Base-by-base conservation (phyloP, 2,797 vertebrate genomes). In the Rousettus madagascariensis region DNA sequence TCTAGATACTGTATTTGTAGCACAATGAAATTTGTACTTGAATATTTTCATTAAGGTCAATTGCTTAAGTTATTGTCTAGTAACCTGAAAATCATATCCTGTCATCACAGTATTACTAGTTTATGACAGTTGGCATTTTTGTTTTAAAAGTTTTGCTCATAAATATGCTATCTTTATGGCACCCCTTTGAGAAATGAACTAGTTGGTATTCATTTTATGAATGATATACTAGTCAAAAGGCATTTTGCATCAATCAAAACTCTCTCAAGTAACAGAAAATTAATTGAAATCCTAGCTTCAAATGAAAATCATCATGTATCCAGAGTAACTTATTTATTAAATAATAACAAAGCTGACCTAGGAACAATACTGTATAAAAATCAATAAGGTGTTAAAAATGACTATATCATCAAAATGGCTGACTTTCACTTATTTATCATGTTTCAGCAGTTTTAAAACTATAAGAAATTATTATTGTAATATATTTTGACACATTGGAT, bases 401-500 rank as follows among this genome's bases (percentile, higher is more conserved):
- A 95, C 80, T 96, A 74, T 95, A 97, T 95, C 91, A 93, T 72
- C 92, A 20, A 79, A 94, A 94, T 84, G 90, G 59, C 68, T 97
- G 91, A 97, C 93, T 95, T 87, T 96, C 89, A 84, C 68, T 97
- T 95, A 72, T 41, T 78, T 96, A 95, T 96, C 92, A 90, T 57
- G 91, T 98, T 98, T 98, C 97, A 97, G 91, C 96, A 97, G 92
- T 98, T 98, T 97, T 95, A 93, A 98, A 96, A 94, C 94, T 90
- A 98, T 97, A 97, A 98, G 86, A 94, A 98, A 98, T 98, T 97
- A 98, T 92, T 97, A 97, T 96, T 91, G 84, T 96, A 98, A 97
- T 86, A 97, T 95, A 97, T 97, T 98, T 98, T 97, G 97, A 98
- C 98, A 98, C 95, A 97, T 98, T 96, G 98, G 97, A 97, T 98